Conservation (phyloP, 2,113 vertebrate genomes). For the Engraulis encrasicolus region DNA sequence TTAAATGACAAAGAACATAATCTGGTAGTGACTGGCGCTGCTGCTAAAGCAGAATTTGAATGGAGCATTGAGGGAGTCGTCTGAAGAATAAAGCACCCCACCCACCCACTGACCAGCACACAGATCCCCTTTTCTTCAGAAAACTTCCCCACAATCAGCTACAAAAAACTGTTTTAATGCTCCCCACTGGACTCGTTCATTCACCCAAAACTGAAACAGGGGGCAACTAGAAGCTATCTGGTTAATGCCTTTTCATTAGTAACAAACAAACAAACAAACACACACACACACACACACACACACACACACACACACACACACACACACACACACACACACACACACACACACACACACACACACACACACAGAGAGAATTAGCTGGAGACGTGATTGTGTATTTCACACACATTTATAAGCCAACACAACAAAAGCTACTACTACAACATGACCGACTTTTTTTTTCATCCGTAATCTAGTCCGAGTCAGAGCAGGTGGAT, state of each 20-base stretch:
- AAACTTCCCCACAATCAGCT: constrained; percentile 45
- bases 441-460: background rate
- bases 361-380: background rate
- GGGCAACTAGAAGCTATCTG: background rate
- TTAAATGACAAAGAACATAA: background rate
- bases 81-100: constrained; percentile 61
- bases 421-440: background rate
- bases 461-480: no score
- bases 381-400: background rate
- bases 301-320: background rate
- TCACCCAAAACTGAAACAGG: background rate
- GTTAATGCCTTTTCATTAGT: background rate
- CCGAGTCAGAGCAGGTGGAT: background rate
- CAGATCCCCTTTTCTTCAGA: constrained; percentile 49
- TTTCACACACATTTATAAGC: background rate
- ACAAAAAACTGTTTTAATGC: constrained; percentile 21
- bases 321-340: background rate
- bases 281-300: background rate
- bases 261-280: background rate
- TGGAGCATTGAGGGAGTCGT: constrained; percentile 44
- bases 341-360: background rate
- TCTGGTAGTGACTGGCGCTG: background rate
- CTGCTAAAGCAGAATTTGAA: constrained; percentile 47
- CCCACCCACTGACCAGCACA: constrained; percentile 55
- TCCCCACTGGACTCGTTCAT: background rate